Conservation (phyloP, 2,113 vertebrate genomes). For the Polypterus senegalus region DNA sequence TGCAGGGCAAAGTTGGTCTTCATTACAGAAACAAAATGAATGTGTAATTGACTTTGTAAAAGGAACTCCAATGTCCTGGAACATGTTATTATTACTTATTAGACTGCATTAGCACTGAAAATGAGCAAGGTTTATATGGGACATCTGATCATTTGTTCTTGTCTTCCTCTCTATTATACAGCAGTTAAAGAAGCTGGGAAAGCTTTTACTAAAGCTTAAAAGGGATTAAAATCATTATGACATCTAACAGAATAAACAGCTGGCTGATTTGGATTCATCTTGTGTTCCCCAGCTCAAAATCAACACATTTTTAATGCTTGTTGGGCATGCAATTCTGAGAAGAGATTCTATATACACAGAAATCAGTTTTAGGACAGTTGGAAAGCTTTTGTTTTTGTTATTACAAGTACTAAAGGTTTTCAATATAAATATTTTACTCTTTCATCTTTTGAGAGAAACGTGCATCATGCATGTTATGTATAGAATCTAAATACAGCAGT, state of each 20-base stretch:
- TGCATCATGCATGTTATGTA: neutral
- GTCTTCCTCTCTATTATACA: neutral
- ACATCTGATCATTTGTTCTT: too few species aligned
- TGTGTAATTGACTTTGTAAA: too few species aligned
- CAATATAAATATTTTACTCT: neutral
- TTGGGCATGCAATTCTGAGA: neutral
- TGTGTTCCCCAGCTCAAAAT: neutral
- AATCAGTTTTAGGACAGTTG: neutral
- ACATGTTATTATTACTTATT: too few species aligned
- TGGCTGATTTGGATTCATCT: neutral
- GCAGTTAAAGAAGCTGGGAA: neutral
- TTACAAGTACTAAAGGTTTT: neutral
- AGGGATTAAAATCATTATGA: constrained; percentile 3
- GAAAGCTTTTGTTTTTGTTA: neutral
- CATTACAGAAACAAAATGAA: too few species aligned
- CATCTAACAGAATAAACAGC: constrained; percentile 5
- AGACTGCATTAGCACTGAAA: too few species aligned
- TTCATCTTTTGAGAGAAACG: neutral
- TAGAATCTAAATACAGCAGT: neutral
- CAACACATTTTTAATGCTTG: neutral
- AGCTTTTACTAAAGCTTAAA: constrained; percentile 1
- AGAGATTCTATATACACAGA: neutral
- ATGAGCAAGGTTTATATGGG: too few species aligned
- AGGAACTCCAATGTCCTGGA: too few species aligned
- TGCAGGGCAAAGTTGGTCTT: too few species aligned